Evolutionary conservation across 2,888 invertebrate species (phyloP), one percentile per base, ranked within the genome.

Genomic region (Girardia tigrina): DNA sequence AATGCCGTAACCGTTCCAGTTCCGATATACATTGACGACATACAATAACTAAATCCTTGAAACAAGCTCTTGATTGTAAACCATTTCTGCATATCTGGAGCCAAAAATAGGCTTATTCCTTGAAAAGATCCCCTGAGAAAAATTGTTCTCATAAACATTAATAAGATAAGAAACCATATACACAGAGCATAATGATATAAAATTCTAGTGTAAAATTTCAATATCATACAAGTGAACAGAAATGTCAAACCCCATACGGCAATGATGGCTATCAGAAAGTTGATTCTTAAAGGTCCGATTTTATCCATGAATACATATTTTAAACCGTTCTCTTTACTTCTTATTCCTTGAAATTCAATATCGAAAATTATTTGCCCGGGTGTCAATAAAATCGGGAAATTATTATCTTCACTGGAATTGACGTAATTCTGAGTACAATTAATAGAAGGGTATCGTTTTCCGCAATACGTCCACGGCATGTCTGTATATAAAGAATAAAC

Each of bases 311-410:
- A 56, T 12, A 4, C 56, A 16, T 56, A 56, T 56, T 56, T n/a
- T 56, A n/a, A 56, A 56, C 56, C 56, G n/a, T 56, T 23, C 23
- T 56, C 23, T 20, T 6, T 6, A 56, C 23, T 56, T n/a, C 56
- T 56, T 20, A 4, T 12, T n/a, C 56, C 56, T 12, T 6, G n/a
- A 12, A 56, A 6, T 20, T 56, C 56, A n/a, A 56, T 23, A n/a
- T 56, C 56, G n/a, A 20, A 56, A 56, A 56, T 20, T 56, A 56
- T 56, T 56, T 56, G 56, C n/a, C n/a, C 23, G n/a, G 56, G 56
- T 12, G 56, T 56, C 23, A 56, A 56, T n/a, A n/a, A 56, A 56
- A 56, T 12, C 23, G n/a, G n/a, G 6, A n/a, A 56, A 8, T 56
- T 56, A 56, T 56, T n/a, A 8, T 4, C n/a, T 4, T 20, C 6